Evolutionary conservation across 2,797 vertebrate species (phyloP).

Genomic region (Diplodus sargus): DNA sequence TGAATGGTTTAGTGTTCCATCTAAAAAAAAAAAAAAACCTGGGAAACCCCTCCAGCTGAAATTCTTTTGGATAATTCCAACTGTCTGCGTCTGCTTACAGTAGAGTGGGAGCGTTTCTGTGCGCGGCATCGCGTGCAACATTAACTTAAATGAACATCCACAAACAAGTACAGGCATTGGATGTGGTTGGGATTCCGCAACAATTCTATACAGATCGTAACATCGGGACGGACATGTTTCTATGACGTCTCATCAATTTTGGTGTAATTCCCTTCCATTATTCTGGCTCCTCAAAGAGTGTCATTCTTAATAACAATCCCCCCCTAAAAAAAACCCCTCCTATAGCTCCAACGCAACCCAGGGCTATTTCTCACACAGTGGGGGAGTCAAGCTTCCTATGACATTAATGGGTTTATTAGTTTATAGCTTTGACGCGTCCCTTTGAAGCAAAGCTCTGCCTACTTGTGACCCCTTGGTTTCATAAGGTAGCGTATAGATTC

Average conservation of each 20-base stretch:
- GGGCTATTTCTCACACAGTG: slow-evolving; percentile 64
- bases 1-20: slow-evolving; percentile 63
- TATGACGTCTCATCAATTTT: slow-evolving; percentile 30
- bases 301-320: slow-evolving; percentile 34
- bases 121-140: slow-evolving; percentile 40
- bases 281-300: neutral
- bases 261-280: slow-evolving; percentile 26
- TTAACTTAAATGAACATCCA: slow-evolving; percentile 62
- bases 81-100: slow-evolving; percentile 65
- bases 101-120: slow-evolving; percentile 54
- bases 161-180: slow-evolving; percentile 72
- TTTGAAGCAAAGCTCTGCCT: slow-evolving; percentile 21
- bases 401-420: slow-evolving; percentile 59
- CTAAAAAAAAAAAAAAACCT: slow-evolving; percentile 35
- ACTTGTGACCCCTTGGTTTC: neutral
- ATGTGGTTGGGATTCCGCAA: slow-evolving; percentile 56
- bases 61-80: slow-evolving; percentile 81
- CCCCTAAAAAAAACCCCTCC: slow-evolving; percentile 31
- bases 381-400: slow-evolving; percentile 15
- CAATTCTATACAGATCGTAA: slow-evolving; percentile 27
- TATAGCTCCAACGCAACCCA: slow-evolving; percentile 36
- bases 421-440: slow-evolving; percentile 34
- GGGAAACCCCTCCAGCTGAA: slow-evolving; percentile 78
- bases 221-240: slow-evolving; percentile 29
- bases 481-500: neutral